Conservation (phyloP, 2,888 invertebrate species). For the Stenurella melanura region DNA sequence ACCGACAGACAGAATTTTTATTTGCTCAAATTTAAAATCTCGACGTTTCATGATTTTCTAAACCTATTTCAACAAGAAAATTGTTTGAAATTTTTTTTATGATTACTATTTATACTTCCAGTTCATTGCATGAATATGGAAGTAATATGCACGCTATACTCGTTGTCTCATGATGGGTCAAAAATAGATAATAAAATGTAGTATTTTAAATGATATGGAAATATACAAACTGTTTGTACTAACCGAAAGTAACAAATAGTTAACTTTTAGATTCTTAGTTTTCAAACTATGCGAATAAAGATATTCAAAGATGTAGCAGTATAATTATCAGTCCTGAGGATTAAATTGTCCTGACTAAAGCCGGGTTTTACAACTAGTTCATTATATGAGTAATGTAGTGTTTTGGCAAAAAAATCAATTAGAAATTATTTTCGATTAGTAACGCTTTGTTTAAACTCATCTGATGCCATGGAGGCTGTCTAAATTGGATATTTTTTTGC, state of each 20-base stretch:
- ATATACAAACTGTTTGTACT: not conserved
- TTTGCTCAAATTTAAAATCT: too few relatives aligned
- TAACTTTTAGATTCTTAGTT: not conserved
- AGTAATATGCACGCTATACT: too few relatives aligned
- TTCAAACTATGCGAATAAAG: not conserved
- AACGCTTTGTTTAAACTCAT: slow-evolving; percentile 48
- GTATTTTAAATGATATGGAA: too few relatives aligned
- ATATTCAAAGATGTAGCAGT: not conserved
- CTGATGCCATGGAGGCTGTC: slow-evolving; percentile 38
- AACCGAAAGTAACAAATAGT: not conserved
- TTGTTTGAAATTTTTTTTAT: too few relatives aligned
- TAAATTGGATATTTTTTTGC: slow-evolving; percentile 38
- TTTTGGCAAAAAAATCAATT: slow-evolving; percentile 48
- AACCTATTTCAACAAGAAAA: too few relatives aligned
- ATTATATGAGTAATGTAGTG: slow-evolving; percentile 27
- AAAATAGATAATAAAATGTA: too few relatives aligned
- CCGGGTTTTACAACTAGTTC: slow-evolving; percentile 1
- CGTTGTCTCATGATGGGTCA: too few relatives aligned
- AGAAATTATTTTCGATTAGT: slow-evolving; percentile 48
- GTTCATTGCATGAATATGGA: too few relatives aligned
- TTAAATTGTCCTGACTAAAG: not conserved
- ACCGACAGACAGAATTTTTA: too few relatives aligned
- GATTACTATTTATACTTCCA: too few relatives aligned
- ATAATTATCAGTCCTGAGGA: not conserved
- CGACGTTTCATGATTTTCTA: too few relatives aligned